A percentile compares a stretch with the other conserved stretches of the same genome.
Conservation (phyloP, 1,140 invertebrate species). For the Drosophila nikananu region DNA sequence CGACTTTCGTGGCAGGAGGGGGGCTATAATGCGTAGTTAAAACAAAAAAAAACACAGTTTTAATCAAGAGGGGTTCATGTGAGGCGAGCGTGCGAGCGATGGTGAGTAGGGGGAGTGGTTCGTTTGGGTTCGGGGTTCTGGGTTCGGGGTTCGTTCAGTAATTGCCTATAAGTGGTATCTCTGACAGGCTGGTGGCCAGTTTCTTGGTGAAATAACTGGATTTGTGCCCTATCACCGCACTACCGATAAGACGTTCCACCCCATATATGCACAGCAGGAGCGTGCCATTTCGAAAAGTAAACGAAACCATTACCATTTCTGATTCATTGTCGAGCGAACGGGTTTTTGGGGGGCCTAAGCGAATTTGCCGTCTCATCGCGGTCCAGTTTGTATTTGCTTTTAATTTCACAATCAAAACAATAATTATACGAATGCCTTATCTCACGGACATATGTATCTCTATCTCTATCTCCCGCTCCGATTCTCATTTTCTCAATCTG, state of each 20-base stretch:
- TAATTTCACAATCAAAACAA: slow-evolving; percentile 78
- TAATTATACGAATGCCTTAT: slow-evolving; percentile 34
- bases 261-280: slow-evolving; percentile 26
- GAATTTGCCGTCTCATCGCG: slow-evolving; percentile 56
- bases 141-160: slow-evolving; percentile 1
- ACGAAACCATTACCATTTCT: slow-evolving; percentile 16
- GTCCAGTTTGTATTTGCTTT: slow-evolving; percentile 68
- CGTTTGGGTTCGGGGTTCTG: neutral
- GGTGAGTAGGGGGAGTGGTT: slow-evolving; percentile 11
- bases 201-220: slow-evolving; percentile 21
- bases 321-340: slow-evolving; percentile 37
- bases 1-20: neutral
- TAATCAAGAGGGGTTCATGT: slow-evolving; percentile 42
- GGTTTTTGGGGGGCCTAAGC: slow-evolving; percentile 16
- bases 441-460: slow-evolving; percentile 32
- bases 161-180: slow-evolving; percentile 13
- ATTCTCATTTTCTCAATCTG: slow-evolving; percentile 4
- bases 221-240: slow-evolving; percentile 26
- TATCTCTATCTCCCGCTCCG: slow-evolving; percentile 11
- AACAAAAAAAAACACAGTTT: slow-evolving; percentile 20
- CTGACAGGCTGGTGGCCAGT: slow-evolving; percentile 21
- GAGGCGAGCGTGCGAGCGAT: slow-evolving; percentile 31
- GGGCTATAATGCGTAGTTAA: slow-evolving; percentile 53
- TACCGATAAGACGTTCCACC: slow-evolving; percentile 23
- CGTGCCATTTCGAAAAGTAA: slow-evolving; percentile 32